Evolutionary conservation across 2,888 invertebrate species (phyloP).

Genomic region (Acleris laterana): DNA sequence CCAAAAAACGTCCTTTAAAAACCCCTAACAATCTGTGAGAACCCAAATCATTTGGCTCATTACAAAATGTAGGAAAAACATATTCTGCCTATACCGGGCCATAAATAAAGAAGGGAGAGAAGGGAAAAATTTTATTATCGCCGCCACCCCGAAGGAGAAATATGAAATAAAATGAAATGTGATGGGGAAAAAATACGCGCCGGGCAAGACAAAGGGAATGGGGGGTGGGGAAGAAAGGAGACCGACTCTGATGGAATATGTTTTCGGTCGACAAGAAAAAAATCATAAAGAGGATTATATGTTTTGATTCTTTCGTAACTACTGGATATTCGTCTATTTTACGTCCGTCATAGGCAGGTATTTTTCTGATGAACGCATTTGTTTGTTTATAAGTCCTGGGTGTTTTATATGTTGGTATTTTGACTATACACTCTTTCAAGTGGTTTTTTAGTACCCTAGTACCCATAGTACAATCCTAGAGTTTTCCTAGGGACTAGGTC

Average conservation of each 20-base stretch:
- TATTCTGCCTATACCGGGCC: conserved; percentile 77
- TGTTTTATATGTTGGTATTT: too few species aligned
- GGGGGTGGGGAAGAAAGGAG: conserved; percentile 53
- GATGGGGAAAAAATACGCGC: conserved; percentile 83
- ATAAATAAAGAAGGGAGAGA: conserved; percentile 78
- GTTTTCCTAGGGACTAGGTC: too few species aligned
- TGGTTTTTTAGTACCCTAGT: too few species aligned
- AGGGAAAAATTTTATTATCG: conserved; percentile 83
- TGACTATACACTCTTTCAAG: too few species aligned
- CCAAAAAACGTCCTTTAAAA: conserved; percentile 53
- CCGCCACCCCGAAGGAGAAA: conserved; percentile 72
- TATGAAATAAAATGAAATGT: conserved; percentile 85
- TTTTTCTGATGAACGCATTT: too few species aligned
- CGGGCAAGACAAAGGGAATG: conserved; percentile 81
- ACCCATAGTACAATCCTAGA: too few species aligned
- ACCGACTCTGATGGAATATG: conserved; percentile 40
- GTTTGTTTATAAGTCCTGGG: too few species aligned
- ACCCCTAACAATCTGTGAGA: conserved; percentile 67
- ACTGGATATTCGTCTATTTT: too few species aligned
- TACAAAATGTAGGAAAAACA: conserved; percentile 80
- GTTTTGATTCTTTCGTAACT: too few species aligned
- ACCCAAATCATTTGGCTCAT: conserved; percentile 82
- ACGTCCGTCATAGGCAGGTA: too few species aligned
- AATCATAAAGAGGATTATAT: too few species aligned
- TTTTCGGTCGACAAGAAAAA: too few species aligned